Base-by-base conservation (phyloP, 2,888 invertebrate genomes). In the Heteromurus nitidus region DNA sequence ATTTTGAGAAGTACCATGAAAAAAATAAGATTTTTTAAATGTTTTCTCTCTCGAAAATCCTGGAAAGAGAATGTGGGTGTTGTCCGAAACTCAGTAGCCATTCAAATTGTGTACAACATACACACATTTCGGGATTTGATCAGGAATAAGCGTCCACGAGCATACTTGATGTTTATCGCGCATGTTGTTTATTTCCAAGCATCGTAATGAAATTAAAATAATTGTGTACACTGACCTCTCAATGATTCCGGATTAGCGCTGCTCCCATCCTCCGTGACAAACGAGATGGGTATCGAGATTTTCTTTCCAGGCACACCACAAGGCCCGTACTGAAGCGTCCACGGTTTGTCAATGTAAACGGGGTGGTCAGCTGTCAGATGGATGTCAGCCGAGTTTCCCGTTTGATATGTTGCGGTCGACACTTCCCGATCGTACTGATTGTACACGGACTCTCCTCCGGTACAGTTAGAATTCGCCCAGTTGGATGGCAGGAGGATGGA, bases 301-400 rank as follows among this genome's bases (percentile, higher is more conserved):
- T 82, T 84, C 73, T 86, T 85, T 44, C 88, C 88, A 72, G 86
- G 82, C 24, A 80, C 83, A 55, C 87, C 87, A 83, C 88, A 88
- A 81, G 86, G 86, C 22, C 88, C 87, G 69, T 86, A 88, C 70
- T 88, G 88, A 76, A 86, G 83, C 30, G 87, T 80, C 84, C 84
- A 86, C 16, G 86, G 86, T 73, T 85, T 86, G 74, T 87, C 87
- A 81, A 85, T 85, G 67, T 85, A 87, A 28, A 87, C 85, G 24
- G 86, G 87, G 83, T 87, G 87, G 84, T 87, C 87, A 42, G 81
- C 70, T 28, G 87, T 87, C 73, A 87, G 53, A 13, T 76, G 64
- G 42, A 86, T 86, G 74, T 87, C 87, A n/a, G 86, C 83, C 16
- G 84, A 83, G 18, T 47, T 74, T 11, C 60, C 55, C 9, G 85